Base-by-base conservation (phyloP, 1,140 invertebrate species). In the Eurosta solidaginis region DNA sequence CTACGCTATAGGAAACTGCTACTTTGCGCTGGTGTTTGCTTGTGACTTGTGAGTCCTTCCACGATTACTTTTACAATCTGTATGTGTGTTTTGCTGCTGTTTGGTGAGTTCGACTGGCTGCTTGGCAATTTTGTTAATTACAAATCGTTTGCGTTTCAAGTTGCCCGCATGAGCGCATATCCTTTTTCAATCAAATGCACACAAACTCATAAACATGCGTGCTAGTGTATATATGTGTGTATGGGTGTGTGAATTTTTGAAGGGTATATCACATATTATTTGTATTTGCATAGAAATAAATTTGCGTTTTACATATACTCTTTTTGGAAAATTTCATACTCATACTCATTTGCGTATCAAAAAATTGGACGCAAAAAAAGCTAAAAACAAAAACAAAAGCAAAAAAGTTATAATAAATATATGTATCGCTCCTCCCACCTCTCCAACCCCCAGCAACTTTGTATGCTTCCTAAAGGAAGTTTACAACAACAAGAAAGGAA, bases 111-210 rank as follows among this genome's bases (percentile, higher is more conserved):
- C 76, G 78, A 78, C 74, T 81, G 80, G 82, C 82, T 83, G 82
- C 84, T 81, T 86, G 85, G 85, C 85, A 86, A 86, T 86, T 86
- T 86, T 86, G 85, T 86, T 86, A 86, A 86, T 86, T 86, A 86
- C 85, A 85, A 86, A 86, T 86, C 85, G 85, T 80, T 85, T 85
- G 84, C 50, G 42, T 27, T 76, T 76, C 45, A 76, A 50, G 59
- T 68, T 50, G 42, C 74, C 59, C 33, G 59, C 59, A 68, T 68
- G 59, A 68, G 59, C 40, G 59, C 59, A 33, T 68, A 68, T 68
- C 59, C 59, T 40, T 68, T 68, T 68, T 68, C 59, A 68, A 68
- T 68, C 59, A 68, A 42, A 42, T 68, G 59, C 36, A 20, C 29
- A 68, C 54, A 33, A 6, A 33, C 12, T 29, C 29, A 33, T 36